Evolutionary conservation across 35 echinoderm and acorn worm species (phyloP).

Genomic region (Acanthaster planci): DNA sequence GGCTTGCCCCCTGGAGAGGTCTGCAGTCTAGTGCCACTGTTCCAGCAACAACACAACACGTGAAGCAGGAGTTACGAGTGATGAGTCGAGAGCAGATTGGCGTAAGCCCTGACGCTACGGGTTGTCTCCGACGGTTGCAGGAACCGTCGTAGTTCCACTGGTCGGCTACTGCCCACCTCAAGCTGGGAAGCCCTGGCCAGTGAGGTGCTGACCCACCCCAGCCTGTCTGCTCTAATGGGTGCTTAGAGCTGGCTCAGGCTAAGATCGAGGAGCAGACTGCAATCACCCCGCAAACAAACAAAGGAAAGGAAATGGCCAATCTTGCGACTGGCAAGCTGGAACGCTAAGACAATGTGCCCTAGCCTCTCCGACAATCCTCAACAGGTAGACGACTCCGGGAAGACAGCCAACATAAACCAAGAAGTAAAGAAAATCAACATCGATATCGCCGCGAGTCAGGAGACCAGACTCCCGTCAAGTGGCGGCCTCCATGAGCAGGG

Average conservation of each 20-base stretch:
- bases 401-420: slow-evolving; percentile 53
- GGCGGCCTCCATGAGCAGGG: slow-evolving; percentile 23
- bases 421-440: slow-evolving; percentile 48
- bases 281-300: slow-evolving; percentile 47
- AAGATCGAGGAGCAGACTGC: slow-evolving; percentile 37
- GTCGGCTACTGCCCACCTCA: too few relatives aligned
- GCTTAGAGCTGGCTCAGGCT: slow-evolving; percentile 14
- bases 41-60: neutral
- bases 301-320: slow-evolving; percentile 29
- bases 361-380: slow-evolving; percentile 36
- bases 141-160: neutral
- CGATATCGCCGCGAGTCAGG: slow-evolving; percentile 58
- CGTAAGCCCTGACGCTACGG: neutral
- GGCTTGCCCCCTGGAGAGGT: slow-evolving; percentile 58
- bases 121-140: slow-evolving; percentile 21
- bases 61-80: neutral
- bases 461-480: slow-evolving; percentile 34
- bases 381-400: slow-evolving; percentile 30
- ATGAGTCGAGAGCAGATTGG: neutral
- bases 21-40: slow-evolving; percentile 43
- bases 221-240: slow-evolving; percentile 46
- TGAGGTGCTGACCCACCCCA: too few relatives aligned
- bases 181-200: too few relatives aligned
- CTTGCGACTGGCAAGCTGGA: slow-evolving; percentile 2
- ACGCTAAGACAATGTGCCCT: slow-evolving; percentile 3